Evolutionary conservation across 1,140 invertebrate genomes (phyloP).

Genomic region (Drosophila punjabiensis): DNA sequence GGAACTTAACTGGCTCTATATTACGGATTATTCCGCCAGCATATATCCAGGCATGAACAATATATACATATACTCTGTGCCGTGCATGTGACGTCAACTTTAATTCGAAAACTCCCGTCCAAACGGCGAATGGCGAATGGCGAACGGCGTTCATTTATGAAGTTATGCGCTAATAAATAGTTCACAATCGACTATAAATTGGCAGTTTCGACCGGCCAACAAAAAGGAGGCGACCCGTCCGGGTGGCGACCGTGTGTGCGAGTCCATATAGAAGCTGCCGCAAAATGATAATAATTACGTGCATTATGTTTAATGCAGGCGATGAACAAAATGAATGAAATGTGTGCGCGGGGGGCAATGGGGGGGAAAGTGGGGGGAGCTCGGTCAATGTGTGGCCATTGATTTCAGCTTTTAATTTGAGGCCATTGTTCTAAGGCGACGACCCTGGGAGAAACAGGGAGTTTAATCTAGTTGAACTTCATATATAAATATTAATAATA

Average conservation of each 20-base stretch:
- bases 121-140: not conserved
- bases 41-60: conserved; percentile 34
- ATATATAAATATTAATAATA: not conserved
- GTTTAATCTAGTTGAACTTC: not conserved
- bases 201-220: conserved; percentile 55
- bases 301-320: conserved; percentile 78
- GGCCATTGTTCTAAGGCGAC: conserved; percentile 76
- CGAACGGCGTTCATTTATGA: conserved; percentile 60
- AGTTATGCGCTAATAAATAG: conserved; percentile 81
- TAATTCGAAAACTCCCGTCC: conserved; percentile 30
- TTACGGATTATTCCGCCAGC: conserved; percentile 49
- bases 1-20: conserved; percentile 61
- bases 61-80: not conserved
- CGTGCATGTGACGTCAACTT: conserved; percentile 18
- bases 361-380: not conserved
- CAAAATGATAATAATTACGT: conserved; percentile 83
- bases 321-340: conserved; percentile 45
- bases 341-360: not conserved
- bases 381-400: conserved; percentile 59
- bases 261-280: conserved; percentile 56
- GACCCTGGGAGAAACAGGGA: conserved; percentile 2
- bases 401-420: conserved; percentile 81
- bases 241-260: not conserved
- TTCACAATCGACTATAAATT: conserved; percentile 80
- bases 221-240: not conserved